These are phyloP conservation scores for Frankliniella intonsa DNA, from an alignment of 2,888 invertebrate species.

Conservation along the genomic window DNA sequence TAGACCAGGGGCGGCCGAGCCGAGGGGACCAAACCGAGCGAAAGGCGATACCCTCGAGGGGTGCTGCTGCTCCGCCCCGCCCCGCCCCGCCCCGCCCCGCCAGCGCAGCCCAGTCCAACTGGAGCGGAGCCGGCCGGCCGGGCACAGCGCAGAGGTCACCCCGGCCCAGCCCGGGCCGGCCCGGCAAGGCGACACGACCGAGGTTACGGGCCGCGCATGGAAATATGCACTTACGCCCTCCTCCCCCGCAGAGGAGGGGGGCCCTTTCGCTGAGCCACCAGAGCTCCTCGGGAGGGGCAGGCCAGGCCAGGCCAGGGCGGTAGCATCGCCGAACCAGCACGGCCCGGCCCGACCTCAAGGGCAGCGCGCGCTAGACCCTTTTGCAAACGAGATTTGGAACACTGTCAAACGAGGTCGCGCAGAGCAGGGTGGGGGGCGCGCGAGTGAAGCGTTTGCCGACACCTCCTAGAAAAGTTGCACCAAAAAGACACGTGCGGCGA, in stretches of 20 bases:
- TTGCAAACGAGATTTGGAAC: background rate
- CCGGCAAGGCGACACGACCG: background rate
- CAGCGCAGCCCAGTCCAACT: background rate
- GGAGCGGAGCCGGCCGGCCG: background rate
- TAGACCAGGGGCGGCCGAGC: too few species aligned
- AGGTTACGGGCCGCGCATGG: slow-evolving; percentile 8
- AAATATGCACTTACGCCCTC: slow-evolving; percentile 6
- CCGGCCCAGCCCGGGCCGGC: too few species aligned
- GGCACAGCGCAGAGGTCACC: background rate
- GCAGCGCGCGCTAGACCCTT: too few species aligned
- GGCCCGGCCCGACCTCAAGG: background rate
- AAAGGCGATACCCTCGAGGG: too few species aligned
- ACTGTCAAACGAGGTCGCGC: background rate
- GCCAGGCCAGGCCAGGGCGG: too few species aligned
- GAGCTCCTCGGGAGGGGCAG: too few species aligned
- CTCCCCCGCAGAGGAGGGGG: background rate
- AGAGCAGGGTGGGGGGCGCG: background rate
- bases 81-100: background rate
- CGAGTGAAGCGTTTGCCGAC: background rate
- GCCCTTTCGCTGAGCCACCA: too few species aligned
- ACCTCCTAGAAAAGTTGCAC: too few species aligned
- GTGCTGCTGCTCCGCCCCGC: background rate
- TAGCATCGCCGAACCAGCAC: background rate
- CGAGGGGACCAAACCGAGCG: too few species aligned
- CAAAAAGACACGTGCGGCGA: too few species aligned